Percentiles rank a stretch among this genome's conserved stretches.
Evolutionary conservation across 2,113 vertebrate species (phyloP).

Genomic region (Vicugna pacos): DNA sequence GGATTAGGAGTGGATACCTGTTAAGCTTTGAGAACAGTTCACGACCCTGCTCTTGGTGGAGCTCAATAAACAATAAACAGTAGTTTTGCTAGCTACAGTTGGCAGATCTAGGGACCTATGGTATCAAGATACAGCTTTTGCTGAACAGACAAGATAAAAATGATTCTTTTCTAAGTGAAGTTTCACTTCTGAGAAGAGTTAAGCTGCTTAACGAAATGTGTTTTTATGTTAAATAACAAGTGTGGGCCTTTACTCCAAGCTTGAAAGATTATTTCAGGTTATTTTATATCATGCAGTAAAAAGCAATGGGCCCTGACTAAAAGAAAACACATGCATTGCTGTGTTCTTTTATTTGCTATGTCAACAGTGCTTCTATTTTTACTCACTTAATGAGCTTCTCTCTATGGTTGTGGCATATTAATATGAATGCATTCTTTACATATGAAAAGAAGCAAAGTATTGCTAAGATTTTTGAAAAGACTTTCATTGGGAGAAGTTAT

Average conservation of each 20-base stretch:
- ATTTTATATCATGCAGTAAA: slow-evolving; percentile 1
- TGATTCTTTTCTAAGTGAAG: background rate
- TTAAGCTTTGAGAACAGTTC: background rate
- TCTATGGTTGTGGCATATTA: slow-evolving; percentile 39
- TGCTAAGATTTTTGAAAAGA: slow-evolving; percentile 48
- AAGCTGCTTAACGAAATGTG: background rate
- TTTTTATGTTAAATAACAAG: slow-evolving; percentile 17
- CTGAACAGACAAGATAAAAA: background rate
- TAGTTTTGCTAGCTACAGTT: background rate
- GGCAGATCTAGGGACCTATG: background rate
- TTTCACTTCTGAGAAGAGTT: background rate
- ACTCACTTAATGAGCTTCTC: slow-evolving; percentile 67
- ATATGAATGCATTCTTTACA: slow-evolving; percentile 67
- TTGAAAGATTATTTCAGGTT: slow-evolving; percentile 15
- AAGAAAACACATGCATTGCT: slow-evolving; percentile 46
- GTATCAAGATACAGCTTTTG: background rate
- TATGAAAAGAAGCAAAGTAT: slow-evolving; percentile 54
- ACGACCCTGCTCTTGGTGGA: background rate
- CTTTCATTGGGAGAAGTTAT: slow-evolving; percentile 56
- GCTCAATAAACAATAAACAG: background rate
- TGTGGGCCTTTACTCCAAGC: slow-evolving; percentile 1
- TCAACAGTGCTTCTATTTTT: slow-evolving; percentile 55
- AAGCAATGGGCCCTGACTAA: slow-evolving; percentile 42
- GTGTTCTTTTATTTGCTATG: slow-evolving; percentile 35
- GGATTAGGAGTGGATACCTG: background rate